Evolutionary conservation across 2,888 invertebrate genomes (phyloP).

Genomic region (Pachycephus smyrnensis): DNA sequence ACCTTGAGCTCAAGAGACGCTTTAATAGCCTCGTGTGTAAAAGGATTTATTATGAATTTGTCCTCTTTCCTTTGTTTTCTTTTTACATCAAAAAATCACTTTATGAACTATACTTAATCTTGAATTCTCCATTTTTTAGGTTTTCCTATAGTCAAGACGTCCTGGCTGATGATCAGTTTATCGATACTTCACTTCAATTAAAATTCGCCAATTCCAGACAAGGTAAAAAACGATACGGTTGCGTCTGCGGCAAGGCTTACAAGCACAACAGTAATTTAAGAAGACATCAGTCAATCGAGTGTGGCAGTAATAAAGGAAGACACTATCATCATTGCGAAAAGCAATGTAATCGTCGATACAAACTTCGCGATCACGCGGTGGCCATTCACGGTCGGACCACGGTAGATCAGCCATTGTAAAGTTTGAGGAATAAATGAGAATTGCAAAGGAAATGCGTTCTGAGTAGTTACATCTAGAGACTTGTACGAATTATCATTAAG

Average conservation of each 20-base stretch:
- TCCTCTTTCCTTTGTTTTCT: neutral
- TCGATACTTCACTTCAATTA: neutral
- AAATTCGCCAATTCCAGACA: no score
- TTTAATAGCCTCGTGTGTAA: neutral
- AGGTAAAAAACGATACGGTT: no score
- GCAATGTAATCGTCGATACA: constrained; percentile 51
- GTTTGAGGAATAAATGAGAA: neutral
- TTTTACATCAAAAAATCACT: neutral
- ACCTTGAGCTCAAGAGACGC: neutral
- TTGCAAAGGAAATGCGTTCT: neutral
- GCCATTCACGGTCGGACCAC: neutral
- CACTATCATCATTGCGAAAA: constrained; percentile 48
- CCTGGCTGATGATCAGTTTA: neutral
- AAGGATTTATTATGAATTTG: neutral
- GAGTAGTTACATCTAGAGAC: neutral
- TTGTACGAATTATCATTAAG: neutral
- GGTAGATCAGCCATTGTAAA: neutral
- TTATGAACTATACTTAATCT: neutral
- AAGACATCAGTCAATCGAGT: constrained; percentile 42
- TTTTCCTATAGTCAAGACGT: neutral
- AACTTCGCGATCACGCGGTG: constrained; percentile 43
- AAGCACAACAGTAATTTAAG: constrained; percentile 38
- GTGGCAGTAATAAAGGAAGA: constrained; percentile 41
- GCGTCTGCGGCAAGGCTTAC: constrained; percentile 43
- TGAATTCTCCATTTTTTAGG: neutral